Conservation (phyloP, 2,888 invertebrate species). For the Sialis fuliginosa region DNA sequence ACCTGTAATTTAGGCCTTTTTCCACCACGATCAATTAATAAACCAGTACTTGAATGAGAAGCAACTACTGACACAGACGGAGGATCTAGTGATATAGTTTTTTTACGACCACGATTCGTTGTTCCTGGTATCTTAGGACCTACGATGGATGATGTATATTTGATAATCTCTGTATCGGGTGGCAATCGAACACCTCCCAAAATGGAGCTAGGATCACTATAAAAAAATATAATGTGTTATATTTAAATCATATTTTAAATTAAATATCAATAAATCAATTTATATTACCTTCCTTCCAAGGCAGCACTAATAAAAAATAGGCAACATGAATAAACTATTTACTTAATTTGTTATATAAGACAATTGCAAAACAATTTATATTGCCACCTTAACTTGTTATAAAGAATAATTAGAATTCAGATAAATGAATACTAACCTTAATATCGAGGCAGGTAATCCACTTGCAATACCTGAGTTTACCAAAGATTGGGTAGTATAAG, state of each 20-base stretch:
- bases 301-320: conserved; percentile 38
- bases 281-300: conserved; percentile 49
- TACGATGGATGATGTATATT: conserved; percentile 73
- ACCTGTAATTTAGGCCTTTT: conserved; percentile 24
- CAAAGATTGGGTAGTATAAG: conserved; percentile 15
- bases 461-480: conserved; percentile 18
- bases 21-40: conserved; percentile 29
- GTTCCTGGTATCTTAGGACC: conserved; percentile 74
- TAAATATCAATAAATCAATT: conserved; percentile 11
- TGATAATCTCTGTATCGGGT: conserved; percentile 79
- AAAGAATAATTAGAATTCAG: conserved; percentile 1
- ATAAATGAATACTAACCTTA: conserved; percentile 22
- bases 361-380: too few species aligned
- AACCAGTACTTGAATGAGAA: conserved; percentile 24
- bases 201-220: conserved; percentile 65
- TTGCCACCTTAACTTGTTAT: background rate
- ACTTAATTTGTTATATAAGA: too few species aligned
- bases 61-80: conserved; percentile 40
- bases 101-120: conserved; percentile 71
- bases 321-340: conserved; percentile 3
- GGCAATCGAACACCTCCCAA: conserved; percentile 69
- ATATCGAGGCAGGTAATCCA: conserved; percentile 27
- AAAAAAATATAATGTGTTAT: background rate
- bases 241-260: conserved; percentile 1
- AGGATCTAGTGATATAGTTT: conserved; percentile 74